A percentile compares a stretch with the other conserved stretches of the same genome.
phyloP scores from a whole-genome alignment of 2,113 vertebrate genomes.

The Protobothrops mucrosquamatus region DNA sequence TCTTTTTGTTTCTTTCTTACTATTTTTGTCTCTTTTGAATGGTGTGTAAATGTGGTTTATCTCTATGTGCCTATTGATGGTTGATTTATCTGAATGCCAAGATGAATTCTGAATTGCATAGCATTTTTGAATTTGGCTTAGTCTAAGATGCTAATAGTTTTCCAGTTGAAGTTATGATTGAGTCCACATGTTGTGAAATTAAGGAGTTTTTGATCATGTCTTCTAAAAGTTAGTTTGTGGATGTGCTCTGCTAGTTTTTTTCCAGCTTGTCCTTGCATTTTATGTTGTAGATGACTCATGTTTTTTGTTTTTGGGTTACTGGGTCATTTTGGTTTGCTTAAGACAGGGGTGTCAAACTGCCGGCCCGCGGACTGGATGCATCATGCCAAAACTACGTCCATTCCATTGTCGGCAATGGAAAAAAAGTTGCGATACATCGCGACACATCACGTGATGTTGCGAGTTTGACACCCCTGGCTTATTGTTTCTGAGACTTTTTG shows the following conservation, averaged over 20 bases:
- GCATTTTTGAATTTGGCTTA: background rate
- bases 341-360: background rate
- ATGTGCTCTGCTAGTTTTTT: background rate
- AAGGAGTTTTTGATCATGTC: background rate
- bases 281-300: background rate
- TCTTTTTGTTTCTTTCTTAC: background rate
- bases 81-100: background rate
- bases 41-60: background rate
- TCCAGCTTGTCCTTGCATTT: background rate
- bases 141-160: background rate
- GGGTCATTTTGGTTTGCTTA: background rate
- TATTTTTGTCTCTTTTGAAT: background rate
- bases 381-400: too few species aligned
- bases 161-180: background rate
- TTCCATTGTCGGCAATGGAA: too few species aligned
- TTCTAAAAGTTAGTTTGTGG: background rate
- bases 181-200: background rate
- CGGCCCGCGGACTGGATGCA: too few species aligned
- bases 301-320: background rate
- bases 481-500: background rate
- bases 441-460: too few species aligned
- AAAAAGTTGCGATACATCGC: too few species aligned
- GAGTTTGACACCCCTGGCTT: too few species aligned
- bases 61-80: background rate
- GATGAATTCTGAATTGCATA: background rate